Conservation (phyloP, 37 sponge, comb jelly and placozoan species). For the Mnemiopsis leidyi region DNA sequence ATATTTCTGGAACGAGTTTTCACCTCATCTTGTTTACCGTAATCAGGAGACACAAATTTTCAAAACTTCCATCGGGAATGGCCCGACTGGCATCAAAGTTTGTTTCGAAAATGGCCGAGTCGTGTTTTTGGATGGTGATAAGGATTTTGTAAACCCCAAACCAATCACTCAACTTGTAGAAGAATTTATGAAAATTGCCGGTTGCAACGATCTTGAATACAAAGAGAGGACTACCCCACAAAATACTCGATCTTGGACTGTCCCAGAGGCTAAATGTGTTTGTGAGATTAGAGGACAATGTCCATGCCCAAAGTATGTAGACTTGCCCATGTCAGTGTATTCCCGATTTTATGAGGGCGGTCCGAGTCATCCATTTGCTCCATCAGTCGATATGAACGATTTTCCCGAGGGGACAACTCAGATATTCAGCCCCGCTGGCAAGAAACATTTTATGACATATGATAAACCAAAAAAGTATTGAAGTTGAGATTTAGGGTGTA, state of each 20-base stretch:
- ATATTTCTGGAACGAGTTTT: slow-evolving; percentile 40
- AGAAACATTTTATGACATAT: neutral
- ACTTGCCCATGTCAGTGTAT: slow-evolving; percentile 1
- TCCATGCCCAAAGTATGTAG: slow-evolving; percentile 21
- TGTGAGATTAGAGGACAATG: slow-evolving; percentile 56
- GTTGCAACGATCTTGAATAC: slow-evolving; percentile 2
- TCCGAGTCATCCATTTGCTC: neutral
- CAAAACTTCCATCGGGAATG: neutral
- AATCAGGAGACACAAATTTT: slow-evolving; percentile 48
- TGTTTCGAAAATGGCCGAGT: neutral
- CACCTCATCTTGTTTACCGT: slow-evolving; percentile 41
- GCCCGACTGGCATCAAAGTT: neutral
- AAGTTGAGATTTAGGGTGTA: neutral
- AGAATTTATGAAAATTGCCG: slow-evolving; percentile 35
- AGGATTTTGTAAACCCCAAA: neutral
- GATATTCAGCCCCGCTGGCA: neutral
- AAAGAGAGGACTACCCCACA: neutral
- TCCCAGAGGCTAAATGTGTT: slow-evolving; percentile 2
- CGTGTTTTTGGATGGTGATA: neutral
- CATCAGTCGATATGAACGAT: neutral
- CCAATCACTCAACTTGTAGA: slow-evolving; percentile 23
- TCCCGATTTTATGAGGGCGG: neutral
- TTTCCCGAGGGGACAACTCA: slow-evolving; percentile 28
- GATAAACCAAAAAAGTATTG: slow-evolving; percentile 39
- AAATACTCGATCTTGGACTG: neutral